Base-by-base conservation (phyloP, 2,797 vertebrate genomes). In the Anas flavirostris region DNA sequence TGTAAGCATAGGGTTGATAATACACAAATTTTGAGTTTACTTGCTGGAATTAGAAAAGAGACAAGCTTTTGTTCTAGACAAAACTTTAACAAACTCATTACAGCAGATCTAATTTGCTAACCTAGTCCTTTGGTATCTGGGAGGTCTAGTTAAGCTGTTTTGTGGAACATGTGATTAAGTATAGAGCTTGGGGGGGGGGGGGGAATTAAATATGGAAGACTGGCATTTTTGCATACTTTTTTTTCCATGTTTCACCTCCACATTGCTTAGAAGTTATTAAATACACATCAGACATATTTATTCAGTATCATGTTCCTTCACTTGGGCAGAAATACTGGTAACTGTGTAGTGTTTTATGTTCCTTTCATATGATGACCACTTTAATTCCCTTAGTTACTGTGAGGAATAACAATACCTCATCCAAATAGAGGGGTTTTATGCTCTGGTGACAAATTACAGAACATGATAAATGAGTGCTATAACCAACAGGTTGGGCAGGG, bases 171-270 rank as follows among this genome's bases (percentile, higher is more conserved):
- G 9, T 53, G 17, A 78, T 86, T 68, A 16, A 46, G 7, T 62
- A 37, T 73, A 43, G 86, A 63, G 12, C 18, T 48, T 44, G 43
- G 17, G 43, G 43, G 26, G 67, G 53, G 25, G 25, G 16, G 5
- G 15, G 3, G 76, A 77, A 33, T 23, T 15, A 64, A 41, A 23
- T 26, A 39, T 43, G 60, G 29, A 75, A 53, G 12, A 14, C 14
- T 44, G 39, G 4, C 75, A 44, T 52, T 66, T 25, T 92, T 6
- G 29, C 8, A 31, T 37, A 22, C 5, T 15, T 23, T 55, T 9
- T 2, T 4, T 8, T 19, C 0, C 1, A 6, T 66, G 2, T 39
- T 88, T 94, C 39, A n/a, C 7, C 1, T 76, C 16, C 21, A 19
- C 3, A 4, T 82, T 92, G 8, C 22, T 89, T 82, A 63, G 25